phyloP scores from a whole-genome alignment of 2,888 invertebrate species.

The Cheilosia impressa region DNA sequence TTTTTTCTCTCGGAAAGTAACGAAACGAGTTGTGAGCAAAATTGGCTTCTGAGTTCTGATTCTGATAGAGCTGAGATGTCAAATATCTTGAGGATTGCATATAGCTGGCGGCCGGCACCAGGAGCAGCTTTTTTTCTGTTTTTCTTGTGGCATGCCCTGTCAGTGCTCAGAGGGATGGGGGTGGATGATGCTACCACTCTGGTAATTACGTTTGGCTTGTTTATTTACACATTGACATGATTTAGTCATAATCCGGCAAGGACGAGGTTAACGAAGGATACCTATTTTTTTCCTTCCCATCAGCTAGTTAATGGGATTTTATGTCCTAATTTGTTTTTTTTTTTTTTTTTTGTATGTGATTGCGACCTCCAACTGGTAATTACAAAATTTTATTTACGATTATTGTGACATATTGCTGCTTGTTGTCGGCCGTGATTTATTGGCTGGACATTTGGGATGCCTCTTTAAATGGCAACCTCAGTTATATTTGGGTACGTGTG shows the following conservation, averaged over 20 bases:
- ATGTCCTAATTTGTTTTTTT: slow-evolving; percentile 24
- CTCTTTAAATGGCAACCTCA: too few species aligned
- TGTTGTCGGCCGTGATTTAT: neutral
- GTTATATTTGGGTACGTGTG: neutral
- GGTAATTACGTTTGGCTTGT: slow-evolving; percentile 69
- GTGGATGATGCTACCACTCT: slow-evolving; percentile 35
- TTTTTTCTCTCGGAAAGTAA: neutral
- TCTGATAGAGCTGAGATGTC: slow-evolving; percentile 54
- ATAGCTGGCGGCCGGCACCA: slow-evolving; percentile 29
- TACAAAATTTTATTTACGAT: slow-evolving; percentile 37
- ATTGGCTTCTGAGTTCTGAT: slow-evolving; percentile 18
- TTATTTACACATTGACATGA: slow-evolving; percentile 71
- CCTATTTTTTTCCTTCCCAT: slow-evolving; percentile 2
- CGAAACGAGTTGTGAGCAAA: slow-evolving; percentile 20
- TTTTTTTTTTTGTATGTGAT: slow-evolving; percentile 17
- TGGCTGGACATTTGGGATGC: neutral
- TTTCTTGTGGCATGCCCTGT: slow-evolving; percentile 14
- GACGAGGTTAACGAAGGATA: slow-evolving; percentile 63
- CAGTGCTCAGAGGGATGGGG: slow-evolving; percentile 47
- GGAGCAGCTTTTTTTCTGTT: slow-evolving; percentile 5
- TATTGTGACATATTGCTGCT: neutral
- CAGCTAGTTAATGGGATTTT: slow-evolving; percentile 24
- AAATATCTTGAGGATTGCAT: slow-evolving; percentile 57
- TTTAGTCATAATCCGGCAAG: slow-evolving; percentile 70
- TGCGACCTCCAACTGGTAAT: slow-evolving; percentile 41